phyloP scores from a whole-genome alignment of 2,113 vertebrate species.

The Xenopus laevis region DNA sequence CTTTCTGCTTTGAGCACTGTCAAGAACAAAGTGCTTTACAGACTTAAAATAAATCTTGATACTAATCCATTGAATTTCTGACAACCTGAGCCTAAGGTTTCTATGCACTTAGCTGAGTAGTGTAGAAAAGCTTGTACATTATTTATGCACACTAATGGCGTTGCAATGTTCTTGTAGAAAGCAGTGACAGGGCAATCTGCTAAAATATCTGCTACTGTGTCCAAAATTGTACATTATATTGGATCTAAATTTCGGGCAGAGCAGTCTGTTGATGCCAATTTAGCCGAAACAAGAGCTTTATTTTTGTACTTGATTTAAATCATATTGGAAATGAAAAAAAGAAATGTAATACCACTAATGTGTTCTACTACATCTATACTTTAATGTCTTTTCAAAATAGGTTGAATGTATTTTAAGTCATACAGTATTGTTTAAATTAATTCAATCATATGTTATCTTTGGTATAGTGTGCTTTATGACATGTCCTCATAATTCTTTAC shows the following conservation, averaged over 20 bases:
- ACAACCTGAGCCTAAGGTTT: constrained; percentile 95
- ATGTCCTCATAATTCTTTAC: too few relatives aligned
- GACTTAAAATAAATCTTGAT: constrained; percentile 97
- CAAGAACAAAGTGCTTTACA: constrained; percentile 87
- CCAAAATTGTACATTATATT: constrained; percentile 90
- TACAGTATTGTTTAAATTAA: constrained; percentile 36
- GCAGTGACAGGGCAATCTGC: constrained; percentile 87
- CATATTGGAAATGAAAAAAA: constrained; percentile 62
- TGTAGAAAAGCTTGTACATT: constrained; percentile 91
- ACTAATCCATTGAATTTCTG: constrained; percentile 97
- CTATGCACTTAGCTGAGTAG: constrained; percentile 96
- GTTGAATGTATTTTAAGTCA: too few relatives aligned
- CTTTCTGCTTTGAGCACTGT: constrained; percentile 84
- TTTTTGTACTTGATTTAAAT: constrained; percentile 64
- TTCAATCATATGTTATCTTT: not conserved
- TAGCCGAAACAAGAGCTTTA: constrained; percentile 80
- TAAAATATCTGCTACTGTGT: constrained; percentile 89
- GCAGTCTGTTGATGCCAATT: constrained; percentile 92
- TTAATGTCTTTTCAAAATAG: too few relatives aligned
- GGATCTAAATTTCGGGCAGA: constrained; percentile 79
- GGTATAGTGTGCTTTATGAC: too few relatives aligned
- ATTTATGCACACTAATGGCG: constrained; percentile 98
- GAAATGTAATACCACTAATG: not conserved
- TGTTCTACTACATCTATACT: constrained; percentile 1
- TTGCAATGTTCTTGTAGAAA: constrained; percentile 85